These are phyloP conservation scores for Halyomorpha halys DNA, from an alignment of 1,140 invertebrate species.

Conservation along the genomic window DNA sequence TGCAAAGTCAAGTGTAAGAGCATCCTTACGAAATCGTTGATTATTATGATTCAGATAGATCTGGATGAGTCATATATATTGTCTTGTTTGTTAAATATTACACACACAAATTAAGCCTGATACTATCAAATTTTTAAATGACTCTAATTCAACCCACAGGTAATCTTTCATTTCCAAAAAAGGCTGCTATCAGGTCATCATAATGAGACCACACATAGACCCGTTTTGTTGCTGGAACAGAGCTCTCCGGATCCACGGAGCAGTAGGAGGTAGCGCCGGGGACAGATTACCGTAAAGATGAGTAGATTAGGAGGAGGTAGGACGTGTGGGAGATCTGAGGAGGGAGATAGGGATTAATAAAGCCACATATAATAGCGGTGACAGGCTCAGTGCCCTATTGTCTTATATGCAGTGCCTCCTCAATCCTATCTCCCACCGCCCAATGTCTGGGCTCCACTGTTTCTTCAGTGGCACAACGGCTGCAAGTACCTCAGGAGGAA, in stretches of 20 bases:
- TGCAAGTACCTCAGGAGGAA: not conserved
- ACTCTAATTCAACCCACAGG: not conserved
- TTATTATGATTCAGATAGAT: no score
- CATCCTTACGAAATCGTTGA: no score
- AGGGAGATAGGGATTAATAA: not conserved
- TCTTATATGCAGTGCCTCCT: not conserved
- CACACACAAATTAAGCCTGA: no score
- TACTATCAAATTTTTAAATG: not conserved
- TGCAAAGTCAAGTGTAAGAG: no score
- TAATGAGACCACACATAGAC: not conserved
- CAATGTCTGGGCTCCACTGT: not conserved
- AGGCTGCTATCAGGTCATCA: not conserved
- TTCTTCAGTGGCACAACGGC: not conserved
- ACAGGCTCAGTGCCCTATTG: conserved; percentile 7
- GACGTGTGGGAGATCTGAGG: not conserved
- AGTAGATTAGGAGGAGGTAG: not conserved
- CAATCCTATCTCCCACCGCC: not conserved
- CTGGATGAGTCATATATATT: no score
- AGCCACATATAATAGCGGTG: conserved; percentile 9
- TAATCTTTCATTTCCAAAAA: not conserved
- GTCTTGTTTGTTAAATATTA: no score
- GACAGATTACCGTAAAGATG: not conserved
- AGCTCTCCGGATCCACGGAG: not conserved
- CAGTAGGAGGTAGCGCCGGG: not conserved
- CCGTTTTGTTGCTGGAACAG: not conserved